These are phyloP conservation scores for Falco naumanni DNA, from an alignment of 2,797 vertebrate genomes.

Conservation along the genomic window DNA sequence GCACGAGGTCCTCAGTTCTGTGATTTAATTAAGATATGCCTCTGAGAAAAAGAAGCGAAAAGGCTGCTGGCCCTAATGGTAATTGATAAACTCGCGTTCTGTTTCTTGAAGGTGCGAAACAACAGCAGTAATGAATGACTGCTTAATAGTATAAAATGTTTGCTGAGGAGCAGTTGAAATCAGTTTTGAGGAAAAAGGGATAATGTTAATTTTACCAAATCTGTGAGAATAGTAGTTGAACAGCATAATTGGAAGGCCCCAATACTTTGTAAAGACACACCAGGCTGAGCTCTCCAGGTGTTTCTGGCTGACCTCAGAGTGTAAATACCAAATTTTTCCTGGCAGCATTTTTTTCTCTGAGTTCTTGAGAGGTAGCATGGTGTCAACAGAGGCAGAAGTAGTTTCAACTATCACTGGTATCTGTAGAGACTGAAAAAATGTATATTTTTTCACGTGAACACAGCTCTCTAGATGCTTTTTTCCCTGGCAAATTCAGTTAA, in stretches of 20 bases:
- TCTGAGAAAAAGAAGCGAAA: not conserved
- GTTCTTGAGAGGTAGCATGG: not conserved
- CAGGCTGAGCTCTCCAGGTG: not conserved
- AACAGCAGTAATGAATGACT: not conserved
- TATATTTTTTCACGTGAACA: no score
- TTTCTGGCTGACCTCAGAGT: not conserved
- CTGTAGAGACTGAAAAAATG: not conserved
- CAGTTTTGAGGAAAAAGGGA: not conserved
- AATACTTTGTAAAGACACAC: rapidly evolving
- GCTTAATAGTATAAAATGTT: not conserved
- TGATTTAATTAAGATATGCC: slow-evolving; percentile 5
- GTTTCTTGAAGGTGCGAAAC: not conserved
- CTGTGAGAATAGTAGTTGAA: not conserved
- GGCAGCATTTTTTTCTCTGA: not conserved
- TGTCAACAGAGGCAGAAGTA: not conserved
- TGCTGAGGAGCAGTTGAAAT: not conserved
- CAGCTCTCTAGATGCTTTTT: no score
- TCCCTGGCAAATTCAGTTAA: no score
- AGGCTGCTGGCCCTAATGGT: not conserved
- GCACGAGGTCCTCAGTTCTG: not conserved
- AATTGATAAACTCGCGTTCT: not conserved
- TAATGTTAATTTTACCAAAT: rapidly evolving
- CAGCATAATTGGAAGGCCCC: rapidly evolving
- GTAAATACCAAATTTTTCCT: not conserved
- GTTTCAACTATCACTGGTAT: rapidly evolving